Conservation (phyloP, 2,113 vertebrate species). For the Odocoileus virginianus region DNA sequence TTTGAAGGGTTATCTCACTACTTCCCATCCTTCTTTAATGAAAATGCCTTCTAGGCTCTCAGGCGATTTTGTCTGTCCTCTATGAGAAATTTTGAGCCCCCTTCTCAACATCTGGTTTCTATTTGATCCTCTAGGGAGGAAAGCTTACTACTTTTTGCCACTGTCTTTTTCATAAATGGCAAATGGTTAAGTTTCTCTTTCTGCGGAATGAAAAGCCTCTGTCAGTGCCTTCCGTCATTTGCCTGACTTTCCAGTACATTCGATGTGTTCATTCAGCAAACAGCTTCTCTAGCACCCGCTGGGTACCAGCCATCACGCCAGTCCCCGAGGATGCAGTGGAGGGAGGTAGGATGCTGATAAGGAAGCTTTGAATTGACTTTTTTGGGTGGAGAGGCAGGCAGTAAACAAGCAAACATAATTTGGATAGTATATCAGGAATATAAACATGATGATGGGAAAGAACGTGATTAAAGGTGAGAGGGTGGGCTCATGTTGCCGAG, state of each 20-base stretch:
- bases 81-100: neutral
- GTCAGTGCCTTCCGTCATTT: neutral
- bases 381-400: neutral
- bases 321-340: rapidly evolving
- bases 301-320: neutral
- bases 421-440: no score
- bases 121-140: neutral
- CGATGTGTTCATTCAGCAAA: neutral
- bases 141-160: neutral
- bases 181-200: neutral
- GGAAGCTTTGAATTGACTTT: neutral
- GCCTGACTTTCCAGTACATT: neutral
- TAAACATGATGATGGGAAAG: neutral
- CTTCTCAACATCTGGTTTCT: neutral
- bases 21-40: conserved; percentile 33
- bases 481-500: neutral
- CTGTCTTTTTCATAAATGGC: neutral
- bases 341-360: rapidly evolving
- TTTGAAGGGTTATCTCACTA: conserved; percentile 23
- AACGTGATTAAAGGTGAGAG: neutral
- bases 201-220: neutral
- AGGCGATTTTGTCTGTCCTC: neutral
- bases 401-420: neutral
- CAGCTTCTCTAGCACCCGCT: neutral
- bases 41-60: conserved; percentile 13